Base-by-base conservation (phyloP, 2,888 invertebrate species). In the Ischnus inquisitorius region DNA sequence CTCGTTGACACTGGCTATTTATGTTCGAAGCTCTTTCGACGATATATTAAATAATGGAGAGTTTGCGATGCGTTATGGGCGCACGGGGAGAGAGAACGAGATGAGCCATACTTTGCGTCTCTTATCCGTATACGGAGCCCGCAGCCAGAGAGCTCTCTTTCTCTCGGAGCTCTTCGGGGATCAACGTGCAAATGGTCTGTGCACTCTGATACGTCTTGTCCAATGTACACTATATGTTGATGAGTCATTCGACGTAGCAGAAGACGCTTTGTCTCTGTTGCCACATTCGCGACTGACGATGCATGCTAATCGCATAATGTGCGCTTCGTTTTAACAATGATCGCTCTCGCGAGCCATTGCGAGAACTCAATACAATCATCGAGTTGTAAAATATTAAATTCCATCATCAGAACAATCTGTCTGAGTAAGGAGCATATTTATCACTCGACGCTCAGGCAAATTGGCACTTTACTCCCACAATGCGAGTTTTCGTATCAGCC, bases 121-220 rank as follows among this genome's bases (percentile, higher is more conserved):
- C 54, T 22, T 54, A 22, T 54, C 54, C 10, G 10, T 54, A n/a
- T n/a, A 22, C 22, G 10, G 22, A 54, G 54, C 19, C 19, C 54
- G 10, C 3, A 10, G 54, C 22, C 34, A 34, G 34, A 34, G 34
- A 8, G 34, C 34, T 34, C 34, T 54, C 22, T 54, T 10, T 54
- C 54, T 54, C 12, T 22, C 54, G 19, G 10, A 3, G 22, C 19
- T 19, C 54, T 22, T 54, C 19, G 10, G 22, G 54, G 54, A 22
- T 22, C 54, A 54, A 54, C 54, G 54, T 19, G 54, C 54, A 54
- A 54, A 54, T 22, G 16, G 54, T 54, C 22, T 3, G 34, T 34
- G 22, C 54, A 54, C 54, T 54, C 54, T 54, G 22, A 54, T 54
- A 22, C 10, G 12, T 54, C 19, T 19, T 6, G 16, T 51, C 16